Base-by-base conservation (phyloP, 2,888 invertebrate genomes). In the Drosophila nr. fundita region DNA sequence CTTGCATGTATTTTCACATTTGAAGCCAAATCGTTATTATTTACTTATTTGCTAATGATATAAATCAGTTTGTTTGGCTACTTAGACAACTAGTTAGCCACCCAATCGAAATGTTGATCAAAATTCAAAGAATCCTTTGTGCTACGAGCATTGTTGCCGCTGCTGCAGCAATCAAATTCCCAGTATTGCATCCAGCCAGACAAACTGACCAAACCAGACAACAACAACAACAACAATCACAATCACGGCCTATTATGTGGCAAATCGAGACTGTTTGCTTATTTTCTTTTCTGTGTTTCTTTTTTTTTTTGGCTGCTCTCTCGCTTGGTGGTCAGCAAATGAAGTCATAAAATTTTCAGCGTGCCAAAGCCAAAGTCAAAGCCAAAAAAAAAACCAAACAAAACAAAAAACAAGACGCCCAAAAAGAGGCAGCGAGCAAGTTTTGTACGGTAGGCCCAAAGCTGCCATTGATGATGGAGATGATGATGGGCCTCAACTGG, bases 311-410 rank as follows among this genome's bases (percentile, higher is more conserved):
- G 13, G 27, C 2, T 76, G 68, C 71, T 74, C 81, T 75, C 76
- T 84, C 83, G 77, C 86, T 80, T 88, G 87, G 87, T 87, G 87
- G 88, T 76, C 88, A 84, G 65, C 82, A 90, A 88, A 90, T 88
- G 87, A 88, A 88, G 88, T 88, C 88, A 88, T 88, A 88, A 88
- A 90, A 90, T 89, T 86, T 86, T 89, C 89, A 86, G 86, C 89
- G 85, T 89, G 89, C 85, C 85, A 86, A 89, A 89, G 87, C 69
- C 66, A 55, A 76, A 69, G 21, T 11, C n/a, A 21, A 54, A 55
- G 18, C 21, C 13, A 18, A 53, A 55, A n/a, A 54, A 27, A 53
- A 18, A 38, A 38, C 13, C 36, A 27, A 24, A 5, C 27, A 11
- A n/a, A 11, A 36, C 7, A 24, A 27, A 24, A 29, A 24, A 38